Evolutionary conservation across 2,113 vertebrate genomes (phyloP), one percentile per base, ranked within the genome.

Genomic region (Clarias macrocephalus): DNA sequence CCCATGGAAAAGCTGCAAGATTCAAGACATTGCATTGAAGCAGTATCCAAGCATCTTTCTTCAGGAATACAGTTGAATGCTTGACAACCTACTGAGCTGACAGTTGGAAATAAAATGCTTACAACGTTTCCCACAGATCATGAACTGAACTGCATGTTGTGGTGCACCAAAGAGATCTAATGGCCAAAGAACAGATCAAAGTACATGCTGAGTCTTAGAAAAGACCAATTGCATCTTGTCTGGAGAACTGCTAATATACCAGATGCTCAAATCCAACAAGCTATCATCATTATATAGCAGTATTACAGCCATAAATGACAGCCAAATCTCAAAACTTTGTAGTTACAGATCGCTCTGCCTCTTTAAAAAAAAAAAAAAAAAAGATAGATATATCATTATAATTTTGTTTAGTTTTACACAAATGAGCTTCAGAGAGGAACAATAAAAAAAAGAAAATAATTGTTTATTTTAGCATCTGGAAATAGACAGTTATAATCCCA

Each of bases 91-190:
- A 62, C 62, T 66, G 42, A 66, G 81, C 59, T 81, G 80, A 62
- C 54, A 81, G 62, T 62, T 81, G 59, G 56, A 66, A 33, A 82
- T 10, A 42, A 62, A 82, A 63, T 82, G 33, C 56, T 42, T 3
- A 79, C 56, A 21, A 33, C 23, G 18, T 23, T 82, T 52, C 42
- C 15, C 25, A 52, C 37, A 82, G 37, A 23, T 82, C 37, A 65
- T 83, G n/a, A 48, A 66, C 25, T 83, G n/a, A 48, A 66, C 25
- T 28, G 21, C 56, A 60, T 80, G 76, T 82, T 82, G 80, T 48
- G 59, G 80, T 66, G 37, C 23, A 83, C 63, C 16, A 28, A 65
- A 83, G 23, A 28, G 25, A 83, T 65, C 63, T 52, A 21, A 16
- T 66, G 33, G 62, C 62, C 60, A 66, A 65, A 48, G 42, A 52